A percentile compares a stretch with the other conserved stretches of the same genome.
These are phyloP conservation scores for Sardinella longiceps DNA, from an alignment of 2,797 vertebrate species.

Conservation along the genomic window DNA sequence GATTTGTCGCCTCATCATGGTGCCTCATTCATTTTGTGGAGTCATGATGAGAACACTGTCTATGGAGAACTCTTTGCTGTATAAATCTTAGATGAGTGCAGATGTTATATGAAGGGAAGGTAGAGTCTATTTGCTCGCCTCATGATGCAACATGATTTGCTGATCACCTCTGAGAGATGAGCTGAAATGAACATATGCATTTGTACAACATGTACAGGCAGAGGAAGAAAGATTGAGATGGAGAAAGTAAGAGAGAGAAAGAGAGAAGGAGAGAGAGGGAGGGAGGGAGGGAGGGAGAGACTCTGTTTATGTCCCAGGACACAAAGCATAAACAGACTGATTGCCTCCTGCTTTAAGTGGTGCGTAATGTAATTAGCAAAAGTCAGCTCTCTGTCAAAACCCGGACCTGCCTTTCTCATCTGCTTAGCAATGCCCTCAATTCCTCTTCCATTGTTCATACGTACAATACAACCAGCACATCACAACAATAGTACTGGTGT, in stretches of 20 bases:
- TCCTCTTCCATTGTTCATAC: no score
- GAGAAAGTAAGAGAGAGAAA: background rate
- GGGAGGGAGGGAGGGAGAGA: background rate
- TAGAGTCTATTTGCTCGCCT: background rate
- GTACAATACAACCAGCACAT: no score
- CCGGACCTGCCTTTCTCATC: background rate
- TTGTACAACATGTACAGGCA: background rate
- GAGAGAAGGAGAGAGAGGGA: background rate
- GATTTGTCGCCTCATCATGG: background rate
- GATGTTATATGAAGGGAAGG: background rate
- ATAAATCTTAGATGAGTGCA: background rate
- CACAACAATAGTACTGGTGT: background rate
- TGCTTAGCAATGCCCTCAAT: background rate
- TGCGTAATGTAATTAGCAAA: constrained; percentile 4
- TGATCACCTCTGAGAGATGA: background rate
- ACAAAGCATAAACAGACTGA: background rate
- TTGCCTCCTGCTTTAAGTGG: constrained; percentile 8
- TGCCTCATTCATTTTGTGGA: background rate
- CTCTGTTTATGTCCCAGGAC: background rate
- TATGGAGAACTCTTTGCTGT: background rate
- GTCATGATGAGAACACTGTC: background rate
- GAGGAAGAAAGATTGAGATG: background rate
- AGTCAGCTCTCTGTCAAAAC: background rate
- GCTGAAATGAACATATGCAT: background rate
- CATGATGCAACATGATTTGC: background rate